phyloP scores from a whole-genome alignment of 2,113 vertebrate species.

The Dicaeum eximium region DNA sequence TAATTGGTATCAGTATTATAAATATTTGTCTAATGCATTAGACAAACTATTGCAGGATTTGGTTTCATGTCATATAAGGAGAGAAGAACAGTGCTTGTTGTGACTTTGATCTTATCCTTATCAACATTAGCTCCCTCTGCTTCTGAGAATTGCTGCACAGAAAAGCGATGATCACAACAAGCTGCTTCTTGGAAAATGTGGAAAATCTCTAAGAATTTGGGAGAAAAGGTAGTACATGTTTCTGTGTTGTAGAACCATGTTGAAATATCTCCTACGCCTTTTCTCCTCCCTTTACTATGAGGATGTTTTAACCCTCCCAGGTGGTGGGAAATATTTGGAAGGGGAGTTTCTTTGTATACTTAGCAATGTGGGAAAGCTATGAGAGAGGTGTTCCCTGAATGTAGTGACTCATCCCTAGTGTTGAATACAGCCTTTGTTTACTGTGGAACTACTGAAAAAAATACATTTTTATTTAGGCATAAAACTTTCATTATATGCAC shows the following conservation, averaged over 20 bases:
- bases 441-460: background rate
- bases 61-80: background rate
- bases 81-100: background rate
- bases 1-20: background rate
- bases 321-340: slow-evolving; percentile 32
- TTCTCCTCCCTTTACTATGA: background rate
- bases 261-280: background rate
- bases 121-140: background rate
- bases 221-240: background rate
- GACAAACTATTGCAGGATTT: background rate
- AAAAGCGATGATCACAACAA: background rate
- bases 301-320: background rate
- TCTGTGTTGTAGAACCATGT: background rate
- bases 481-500: background rate
- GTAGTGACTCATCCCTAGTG: slow-evolving; percentile 9
- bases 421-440: background rate
- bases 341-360: slow-evolving; percentile 25
- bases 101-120: slow-evolving; percentile 13
- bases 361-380: slow-evolving; percentile 20
- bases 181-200: background rate
- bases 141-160: background rate
- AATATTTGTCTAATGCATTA: slow-evolving; percentile 24
- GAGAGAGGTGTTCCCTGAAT: slow-evolving; percentile 36
- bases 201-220: background rate
- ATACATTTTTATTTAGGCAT: background rate